phyloP scores from a whole-genome alignment of 2,797 vertebrate genomes.

The Echeneis naucrates region DNA sequence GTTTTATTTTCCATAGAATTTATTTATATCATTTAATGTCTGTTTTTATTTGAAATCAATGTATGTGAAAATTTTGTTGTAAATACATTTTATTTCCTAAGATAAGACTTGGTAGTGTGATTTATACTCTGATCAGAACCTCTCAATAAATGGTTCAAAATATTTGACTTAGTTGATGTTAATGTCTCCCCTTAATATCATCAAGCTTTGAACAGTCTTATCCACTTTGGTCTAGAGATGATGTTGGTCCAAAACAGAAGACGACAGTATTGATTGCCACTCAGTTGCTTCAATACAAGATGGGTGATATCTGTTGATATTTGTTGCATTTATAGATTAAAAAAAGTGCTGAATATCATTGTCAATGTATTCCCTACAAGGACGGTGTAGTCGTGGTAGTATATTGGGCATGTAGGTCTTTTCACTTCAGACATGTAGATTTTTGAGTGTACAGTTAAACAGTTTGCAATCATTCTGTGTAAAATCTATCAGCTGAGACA shows the following conservation, averaged over 20 bases:
- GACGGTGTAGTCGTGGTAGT: background rate
- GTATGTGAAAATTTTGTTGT: conserved; percentile 94
- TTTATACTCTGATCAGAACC: conserved; percentile 98
- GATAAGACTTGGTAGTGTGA: conserved; percentile 94
- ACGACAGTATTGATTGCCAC: background rate
- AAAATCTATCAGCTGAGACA: background rate
- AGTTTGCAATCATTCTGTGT: background rate
- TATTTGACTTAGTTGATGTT: conserved; percentile 72
- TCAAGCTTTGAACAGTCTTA: background rate
- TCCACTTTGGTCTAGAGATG: background rate
- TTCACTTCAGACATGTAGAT: conserved; percentile 2
- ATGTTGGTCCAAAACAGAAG: background rate
- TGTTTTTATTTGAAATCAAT: conserved; percentile 91
- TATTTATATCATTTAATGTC: conserved; percentile 95
- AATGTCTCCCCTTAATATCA: conserved; percentile 31
- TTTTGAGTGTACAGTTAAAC: background rate
- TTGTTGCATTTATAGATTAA: background rate
- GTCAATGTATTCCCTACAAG: background rate
- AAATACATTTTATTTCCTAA: conserved; percentile 96
- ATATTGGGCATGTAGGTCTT: background rate
- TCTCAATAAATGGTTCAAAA: conserved; percentile 98
- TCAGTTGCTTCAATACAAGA: background rate
- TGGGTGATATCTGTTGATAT: background rate
- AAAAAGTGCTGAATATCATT: background rate
- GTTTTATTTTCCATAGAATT: conserved; percentile 99